Evolutionary conservation across 2,113 vertebrate genomes (phyloP), one percentile per base, ranked within the genome.

Genomic region (Festucalex cinctus): DNA sequence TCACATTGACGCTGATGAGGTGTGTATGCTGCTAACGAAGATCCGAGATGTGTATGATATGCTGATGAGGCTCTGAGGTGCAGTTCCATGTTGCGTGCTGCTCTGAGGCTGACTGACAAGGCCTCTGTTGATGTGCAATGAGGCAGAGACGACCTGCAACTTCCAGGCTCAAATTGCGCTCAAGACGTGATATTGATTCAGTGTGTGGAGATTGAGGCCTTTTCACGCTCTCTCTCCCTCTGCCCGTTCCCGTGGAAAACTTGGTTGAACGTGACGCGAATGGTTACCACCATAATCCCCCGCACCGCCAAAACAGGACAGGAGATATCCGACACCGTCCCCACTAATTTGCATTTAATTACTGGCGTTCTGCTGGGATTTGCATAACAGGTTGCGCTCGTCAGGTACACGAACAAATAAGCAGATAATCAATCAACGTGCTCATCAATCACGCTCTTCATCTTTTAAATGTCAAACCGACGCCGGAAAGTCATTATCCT

Each of bases 321-420:
- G 74, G 74, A 79, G 78, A 76, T 71, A 74, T 84, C 68, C 73
- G 48, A 63, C 17, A 59, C 77, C 6, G 36, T 67, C 67, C 56
- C 65, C 26, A 62, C 71, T 83, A 71, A 89, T 89, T 88, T 89
- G 83, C 83, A 86, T 89, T 86, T 89, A 83, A 89, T 86, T 79
- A 89, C 22, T 65, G 74, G 48, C 57, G 70, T 59, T 78, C 68
- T 72, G 57, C 12, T 2, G 71, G 37, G 60, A 88, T 85, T 85
- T 88, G 80, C 85, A 86, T 83, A 86, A 81, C 82, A 81, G 78
- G 83, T 81, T 81, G 77, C 71, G 58, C 75, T 84, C 81, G 70
- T 88, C 80, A 75, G 74, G 71, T 86, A 72, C 77, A 84, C 4
- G 69, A 68, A 80, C 81, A 83, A 83, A 88, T 85, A 86, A 78